Percentiles rank a stretch among this genome's conserved stretches.
Conservation (phyloP, 53 echinoderm and acorn worm species). For the Echinarachnius parma region DNA sequence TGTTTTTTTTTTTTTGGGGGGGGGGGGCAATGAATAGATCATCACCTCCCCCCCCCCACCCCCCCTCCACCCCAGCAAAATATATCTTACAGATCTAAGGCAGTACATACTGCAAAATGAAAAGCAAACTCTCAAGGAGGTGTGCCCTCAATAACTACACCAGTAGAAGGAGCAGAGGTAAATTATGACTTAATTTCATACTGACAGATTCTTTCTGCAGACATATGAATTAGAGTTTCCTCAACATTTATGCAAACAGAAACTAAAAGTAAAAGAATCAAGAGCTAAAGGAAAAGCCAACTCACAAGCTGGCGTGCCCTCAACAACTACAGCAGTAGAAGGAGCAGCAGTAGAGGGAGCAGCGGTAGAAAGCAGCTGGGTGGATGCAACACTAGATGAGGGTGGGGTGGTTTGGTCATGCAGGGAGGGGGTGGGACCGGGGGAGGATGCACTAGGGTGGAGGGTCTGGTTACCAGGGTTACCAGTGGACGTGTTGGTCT, state of each 20-base stretch:
- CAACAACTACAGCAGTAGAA: conserved; percentile 11
- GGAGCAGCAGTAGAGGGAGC: conserved; percentile 20
- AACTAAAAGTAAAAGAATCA: too few species aligned
- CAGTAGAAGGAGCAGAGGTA: conserved; percentile 33
- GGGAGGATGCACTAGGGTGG: background rate
- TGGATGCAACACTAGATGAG: conserved; percentile 2
- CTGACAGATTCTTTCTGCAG: too few species aligned
- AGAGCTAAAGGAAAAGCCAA: background rate
- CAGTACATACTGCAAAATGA: background rate
- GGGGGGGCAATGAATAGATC: background rate
- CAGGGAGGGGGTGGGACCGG: conserved; percentile 9
- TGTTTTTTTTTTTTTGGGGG: background rate
- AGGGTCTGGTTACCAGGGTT: background rate
- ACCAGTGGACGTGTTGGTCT: conserved; percentile 23
- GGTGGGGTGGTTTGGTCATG: conserved; percentile 16
- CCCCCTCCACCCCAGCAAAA: too few species aligned
- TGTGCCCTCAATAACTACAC: background rate
- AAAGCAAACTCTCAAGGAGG: conserved; percentile 10
- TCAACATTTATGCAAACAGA: too few species aligned
- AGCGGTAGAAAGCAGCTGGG: background rate
- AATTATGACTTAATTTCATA: too few species aligned
- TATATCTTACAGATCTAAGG: too few species aligned
- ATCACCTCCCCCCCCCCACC: background rate
- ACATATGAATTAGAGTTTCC: too few species aligned
- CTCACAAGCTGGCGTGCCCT: background rate